Percentiles rank a stretch among this genome's conserved stretches.
Conservation (phyloP, 1,140 invertebrate genomes). For the Popillia japonica region DNA sequence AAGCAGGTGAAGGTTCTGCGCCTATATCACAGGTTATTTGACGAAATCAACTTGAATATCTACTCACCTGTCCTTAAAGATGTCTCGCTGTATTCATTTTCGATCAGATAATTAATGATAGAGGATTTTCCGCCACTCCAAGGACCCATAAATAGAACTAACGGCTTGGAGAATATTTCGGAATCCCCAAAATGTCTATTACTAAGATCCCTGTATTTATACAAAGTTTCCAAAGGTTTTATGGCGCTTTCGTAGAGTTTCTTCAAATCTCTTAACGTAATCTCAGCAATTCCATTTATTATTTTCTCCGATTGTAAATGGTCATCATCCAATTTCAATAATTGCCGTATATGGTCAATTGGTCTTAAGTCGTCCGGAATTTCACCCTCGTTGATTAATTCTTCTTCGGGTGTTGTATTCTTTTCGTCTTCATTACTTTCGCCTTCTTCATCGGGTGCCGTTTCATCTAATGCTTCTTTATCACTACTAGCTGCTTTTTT, state of each 20-base stretch:
- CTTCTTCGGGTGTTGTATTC: constrained; percentile 61
- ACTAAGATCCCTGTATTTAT: constrained; percentile 92
- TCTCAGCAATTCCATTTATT: constrained; percentile 76
- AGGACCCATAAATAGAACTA: constrained; percentile 92
- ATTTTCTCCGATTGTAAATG: constrained; percentile 75
- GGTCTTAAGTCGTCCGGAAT: constrained; percentile 80
- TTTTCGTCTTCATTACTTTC: constrained; percentile 41
- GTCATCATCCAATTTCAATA: constrained; percentile 81
- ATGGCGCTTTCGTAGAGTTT: constrained; percentile 87
- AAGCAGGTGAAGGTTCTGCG: constrained; percentile 90
- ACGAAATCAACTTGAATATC: constrained; percentile 4
- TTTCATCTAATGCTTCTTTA: constrained; percentile 26
- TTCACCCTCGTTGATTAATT: constrained; percentile 71
- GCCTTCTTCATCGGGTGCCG: constrained; percentile 12
- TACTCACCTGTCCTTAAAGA: constrained; percentile 83
- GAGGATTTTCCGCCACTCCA: constrained; percentile 96
- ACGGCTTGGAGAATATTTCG: constrained; percentile 93
- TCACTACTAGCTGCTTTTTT: not conserved
- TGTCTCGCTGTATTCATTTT: constrained; percentile 83
- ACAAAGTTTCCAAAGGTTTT: constrained; percentile 87
- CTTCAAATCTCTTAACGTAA: constrained; percentile 85
- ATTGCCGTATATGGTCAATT: constrained; percentile 80
- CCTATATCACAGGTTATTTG: constrained; percentile 66
- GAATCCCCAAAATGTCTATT: constrained; percentile 93
- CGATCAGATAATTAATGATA: constrained; percentile 91